phyloP scores from a whole-genome alignment of 2,797 vertebrate genomes.

The Tokudaia tokunoshimensis region DNA sequence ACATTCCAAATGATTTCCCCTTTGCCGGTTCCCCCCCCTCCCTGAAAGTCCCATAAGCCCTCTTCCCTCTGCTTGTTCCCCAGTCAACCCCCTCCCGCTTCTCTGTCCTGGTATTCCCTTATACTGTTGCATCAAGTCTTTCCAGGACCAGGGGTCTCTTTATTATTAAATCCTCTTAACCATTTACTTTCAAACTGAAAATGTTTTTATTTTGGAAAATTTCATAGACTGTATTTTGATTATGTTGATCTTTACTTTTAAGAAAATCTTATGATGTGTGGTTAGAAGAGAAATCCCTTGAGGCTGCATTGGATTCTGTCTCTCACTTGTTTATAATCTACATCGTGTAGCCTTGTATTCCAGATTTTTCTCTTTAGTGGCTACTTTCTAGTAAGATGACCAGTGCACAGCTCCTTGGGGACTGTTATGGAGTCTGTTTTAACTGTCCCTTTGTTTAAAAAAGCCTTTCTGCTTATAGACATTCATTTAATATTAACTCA shows the following conservation, averaged over 20 bases:
- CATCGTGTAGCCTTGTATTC: background rate
- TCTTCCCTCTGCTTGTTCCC: too few relatives aligned
- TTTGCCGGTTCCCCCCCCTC: too few relatives aligned
- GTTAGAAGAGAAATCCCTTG: background rate
- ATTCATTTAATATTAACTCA: background rate
- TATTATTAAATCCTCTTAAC: background rate
- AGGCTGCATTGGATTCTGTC: background rate
- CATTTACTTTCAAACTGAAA: background rate
- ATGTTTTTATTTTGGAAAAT: background rate
- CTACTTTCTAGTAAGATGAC: background rate
- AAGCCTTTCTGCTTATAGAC: background rate
- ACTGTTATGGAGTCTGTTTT: background rate
- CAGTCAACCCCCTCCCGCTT: too few relatives aligned
- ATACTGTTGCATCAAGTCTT: too few relatives aligned
- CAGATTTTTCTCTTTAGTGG: background rate
- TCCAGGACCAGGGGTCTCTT: background rate
- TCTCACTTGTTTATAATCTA: background rate
- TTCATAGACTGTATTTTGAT: background rate
- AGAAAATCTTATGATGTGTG: background rate
- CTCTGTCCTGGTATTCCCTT: too few relatives aligned
- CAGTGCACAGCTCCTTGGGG: background rate
- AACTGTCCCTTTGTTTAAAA: background rate
- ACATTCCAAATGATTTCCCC: too few relatives aligned
- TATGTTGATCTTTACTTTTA: background rate
- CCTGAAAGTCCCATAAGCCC: too few relatives aligned